Conservation (phyloP, 1,140 invertebrate genomes). For the Ylistrum balloti region DNA sequence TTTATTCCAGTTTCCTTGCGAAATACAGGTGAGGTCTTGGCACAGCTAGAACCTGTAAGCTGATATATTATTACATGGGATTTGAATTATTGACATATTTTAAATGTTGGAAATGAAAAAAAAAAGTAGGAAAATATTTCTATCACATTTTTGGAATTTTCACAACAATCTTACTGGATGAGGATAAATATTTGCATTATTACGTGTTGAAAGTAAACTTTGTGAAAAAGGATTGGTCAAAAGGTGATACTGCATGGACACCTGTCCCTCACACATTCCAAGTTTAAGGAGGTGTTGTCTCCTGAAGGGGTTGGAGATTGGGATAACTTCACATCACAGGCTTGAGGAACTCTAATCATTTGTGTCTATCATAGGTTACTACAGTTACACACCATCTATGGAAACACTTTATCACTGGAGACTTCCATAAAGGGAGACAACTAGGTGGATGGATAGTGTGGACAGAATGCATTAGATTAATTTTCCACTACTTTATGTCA, state of each 20-base stretch:
- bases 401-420: constrained; percentile 13
- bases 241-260: not conserved
- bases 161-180: not conserved
- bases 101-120: no score
- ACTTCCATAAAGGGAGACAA: constrained; percentile 13
- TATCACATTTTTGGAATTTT: constrained; percentile 13
- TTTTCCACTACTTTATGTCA: not conserved
- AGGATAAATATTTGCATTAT: constrained; percentile 11
- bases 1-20: no score
- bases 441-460: not conserved
- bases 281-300: not conserved
- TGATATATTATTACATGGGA: no score
- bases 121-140: not conserved
- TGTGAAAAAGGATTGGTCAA: not conserved
- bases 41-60: no score
- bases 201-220: not conserved
- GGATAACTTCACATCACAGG: constrained; percentile 18
- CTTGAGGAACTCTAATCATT: not conserved
- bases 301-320: not conserved
- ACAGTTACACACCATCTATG: not conserved
- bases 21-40: no score
- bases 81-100: no score
- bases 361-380: not conserved
- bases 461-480: not conserved
- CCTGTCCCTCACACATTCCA: not conserved